Evolutionary conservation across 2,797 vertebrate species (phyloP).

Genomic region (Ctenopoma multispine): DNA sequence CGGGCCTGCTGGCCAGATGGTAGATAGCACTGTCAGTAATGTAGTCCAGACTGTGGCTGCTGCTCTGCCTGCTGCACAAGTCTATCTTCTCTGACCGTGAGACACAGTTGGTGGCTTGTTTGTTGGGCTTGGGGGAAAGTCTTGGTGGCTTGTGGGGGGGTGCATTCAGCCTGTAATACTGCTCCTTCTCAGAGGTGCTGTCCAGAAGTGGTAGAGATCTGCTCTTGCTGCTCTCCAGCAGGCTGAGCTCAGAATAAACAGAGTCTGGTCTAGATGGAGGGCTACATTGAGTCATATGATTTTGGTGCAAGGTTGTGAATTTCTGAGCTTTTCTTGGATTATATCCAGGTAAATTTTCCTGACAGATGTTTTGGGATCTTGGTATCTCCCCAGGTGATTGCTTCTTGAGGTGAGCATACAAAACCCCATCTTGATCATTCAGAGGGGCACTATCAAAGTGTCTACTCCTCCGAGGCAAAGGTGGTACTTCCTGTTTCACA

Average conservation of each 20-base stretch:
- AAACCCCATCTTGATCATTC: constrained; percentile 39
- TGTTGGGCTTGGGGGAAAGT: constrained; percentile 67
- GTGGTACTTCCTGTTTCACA: constrained; percentile 70
- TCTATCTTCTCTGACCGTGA: constrained; percentile 22
- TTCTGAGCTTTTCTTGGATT: constrained; percentile 16
- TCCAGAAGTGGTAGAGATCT: constrained; percentile 72
- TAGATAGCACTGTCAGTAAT: constrained; percentile 62
- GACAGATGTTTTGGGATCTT: constrained; percentile 15
- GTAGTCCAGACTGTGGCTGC: constrained; percentile 68
- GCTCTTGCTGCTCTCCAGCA: constrained; percentile 70
- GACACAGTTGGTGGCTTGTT: constrained; percentile 16
- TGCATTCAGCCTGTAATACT: constrained; percentile 47
- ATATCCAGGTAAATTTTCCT: constrained; percentile 25
- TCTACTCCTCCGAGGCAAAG: constrained; percentile 76
- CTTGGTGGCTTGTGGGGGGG: constrained; percentile 61
- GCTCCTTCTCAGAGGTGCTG: constrained; percentile 43
- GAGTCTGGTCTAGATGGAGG: constrained; percentile 21
- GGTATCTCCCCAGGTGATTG: constrained; percentile 36
- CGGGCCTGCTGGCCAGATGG: constrained; percentile 68
- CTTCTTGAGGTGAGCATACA: constrained; percentile 82
- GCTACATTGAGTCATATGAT: constrained; percentile 27
- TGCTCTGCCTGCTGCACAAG: constrained; percentile 40
- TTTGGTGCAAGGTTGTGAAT: constrained; percentile 13
- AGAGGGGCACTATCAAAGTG: constrained; percentile 36
- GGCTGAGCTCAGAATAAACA: constrained; percentile 78